phyloP scores from a whole-genome alignment of 1,140 invertebrate species.

The Platyscapa corneri region DNA sequence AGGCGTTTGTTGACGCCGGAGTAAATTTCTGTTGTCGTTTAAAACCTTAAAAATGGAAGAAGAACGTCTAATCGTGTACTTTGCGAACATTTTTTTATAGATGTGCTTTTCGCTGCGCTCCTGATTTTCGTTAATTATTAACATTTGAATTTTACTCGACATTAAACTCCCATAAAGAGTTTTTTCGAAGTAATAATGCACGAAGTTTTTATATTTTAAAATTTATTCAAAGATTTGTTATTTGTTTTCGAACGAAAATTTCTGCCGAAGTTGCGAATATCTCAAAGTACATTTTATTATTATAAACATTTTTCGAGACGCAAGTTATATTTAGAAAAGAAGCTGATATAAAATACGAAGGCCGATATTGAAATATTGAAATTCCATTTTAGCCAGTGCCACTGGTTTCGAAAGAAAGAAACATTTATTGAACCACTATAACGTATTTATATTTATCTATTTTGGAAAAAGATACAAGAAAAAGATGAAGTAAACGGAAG shows the following conservation, averaged over 20 bases:
- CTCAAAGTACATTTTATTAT: too few species aligned
- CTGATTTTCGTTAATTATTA: background rate
- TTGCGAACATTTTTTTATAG: too few species aligned
- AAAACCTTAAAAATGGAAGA: too few species aligned
- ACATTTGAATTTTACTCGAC: too few species aligned
- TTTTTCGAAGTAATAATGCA: background rate
- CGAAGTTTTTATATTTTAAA: background rate
- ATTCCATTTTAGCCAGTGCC: background rate
- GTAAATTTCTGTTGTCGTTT: background rate
- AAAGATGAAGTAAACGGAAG: conserved; percentile 5
- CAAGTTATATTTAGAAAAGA: too few species aligned
- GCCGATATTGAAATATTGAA: background rate
- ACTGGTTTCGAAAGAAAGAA: background rate
- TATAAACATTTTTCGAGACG: too few species aligned
- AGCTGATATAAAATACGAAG: background rate
- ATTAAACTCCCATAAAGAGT: too few species aligned
- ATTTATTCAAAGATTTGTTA: too few species aligned
- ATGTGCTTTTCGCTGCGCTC: background rate
- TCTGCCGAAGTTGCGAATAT: too few species aligned
- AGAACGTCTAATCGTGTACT: too few species aligned
- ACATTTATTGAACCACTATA: background rate
- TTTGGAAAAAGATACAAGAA: background rate
- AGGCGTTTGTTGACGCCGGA: background rate
- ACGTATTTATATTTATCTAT: conserved; percentile 23
- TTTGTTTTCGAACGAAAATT: too few species aligned